These are phyloP conservation scores for Nothocercus nigrocapillus DNA, from an alignment of 2,113 vertebrate species.

Conservation along the genomic window DNA sequence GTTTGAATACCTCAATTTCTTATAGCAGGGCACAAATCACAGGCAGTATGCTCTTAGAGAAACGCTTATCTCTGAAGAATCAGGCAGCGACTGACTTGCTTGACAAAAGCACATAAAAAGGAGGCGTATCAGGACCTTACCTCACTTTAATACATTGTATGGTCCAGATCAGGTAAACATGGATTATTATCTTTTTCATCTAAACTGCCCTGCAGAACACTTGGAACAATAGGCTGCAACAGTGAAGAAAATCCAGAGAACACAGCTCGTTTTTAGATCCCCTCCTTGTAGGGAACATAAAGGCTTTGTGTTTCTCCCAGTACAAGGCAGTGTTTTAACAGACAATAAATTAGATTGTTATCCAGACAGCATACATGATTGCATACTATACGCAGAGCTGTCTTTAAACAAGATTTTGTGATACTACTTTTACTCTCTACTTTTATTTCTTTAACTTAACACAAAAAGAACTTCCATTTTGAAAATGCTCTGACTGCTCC, in stretches of 20 bases:
- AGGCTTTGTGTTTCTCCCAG: not conserved
- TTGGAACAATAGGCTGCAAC: not conserved
- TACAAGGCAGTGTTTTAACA: not conserved
- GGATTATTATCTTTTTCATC: not conserved
- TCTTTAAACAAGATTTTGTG: not conserved
- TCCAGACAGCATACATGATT: not conserved
- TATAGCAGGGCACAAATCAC: not conserved
- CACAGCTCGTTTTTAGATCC: not conserved
- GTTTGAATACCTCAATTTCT: not conserved
- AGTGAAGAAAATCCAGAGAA: not conserved
- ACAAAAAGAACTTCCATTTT: not conserved
- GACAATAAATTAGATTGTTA: not conserved
- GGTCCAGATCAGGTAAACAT: not conserved
- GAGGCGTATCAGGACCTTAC: not conserved
- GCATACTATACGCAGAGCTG: accelerated
- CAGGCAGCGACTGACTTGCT: not conserved
- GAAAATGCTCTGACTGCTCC: not conserved
- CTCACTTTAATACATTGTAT: not conserved
- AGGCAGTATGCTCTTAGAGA: not conserved
- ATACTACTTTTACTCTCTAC: not conserved
- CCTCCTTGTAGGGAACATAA: accelerated
- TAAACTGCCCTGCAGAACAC: not conserved
- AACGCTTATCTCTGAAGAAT: not conserved
- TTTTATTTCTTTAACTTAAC: not conserved
- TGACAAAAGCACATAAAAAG: not conserved